Percentiles rank a stretch among this genome's conserved stretches.
phyloP scores from a whole-genome alignment of 2,113 vertebrate genomes.

The Heliornis fulica region DNA sequence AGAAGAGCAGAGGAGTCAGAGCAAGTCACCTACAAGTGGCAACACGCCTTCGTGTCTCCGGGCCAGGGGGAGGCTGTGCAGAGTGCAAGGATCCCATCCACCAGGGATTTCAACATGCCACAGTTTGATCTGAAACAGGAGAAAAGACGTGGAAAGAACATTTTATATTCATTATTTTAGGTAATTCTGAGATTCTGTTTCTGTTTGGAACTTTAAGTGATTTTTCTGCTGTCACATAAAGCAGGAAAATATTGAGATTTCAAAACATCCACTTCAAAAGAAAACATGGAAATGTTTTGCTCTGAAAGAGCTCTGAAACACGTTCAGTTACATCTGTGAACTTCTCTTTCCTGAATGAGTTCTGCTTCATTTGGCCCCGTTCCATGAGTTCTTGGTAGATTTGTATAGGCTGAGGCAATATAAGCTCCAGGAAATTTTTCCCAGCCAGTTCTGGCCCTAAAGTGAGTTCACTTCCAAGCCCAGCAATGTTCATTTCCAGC shows the following conservation, averaged over 20 bases:
- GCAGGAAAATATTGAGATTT: not conserved
- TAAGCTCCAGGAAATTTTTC: not conserved
- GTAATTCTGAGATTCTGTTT: not conserved
- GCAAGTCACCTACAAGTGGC: not conserved
- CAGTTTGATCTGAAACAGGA: not conserved
- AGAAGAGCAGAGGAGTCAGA: not conserved
- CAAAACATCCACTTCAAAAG: not conserved
- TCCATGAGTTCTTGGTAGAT: not conserved
- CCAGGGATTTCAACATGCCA: not conserved
- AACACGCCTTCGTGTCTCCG: not conserved
- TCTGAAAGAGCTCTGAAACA: not conserved
- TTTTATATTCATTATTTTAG: not conserved
- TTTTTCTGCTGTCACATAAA: not conserved
- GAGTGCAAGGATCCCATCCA: not conserved
- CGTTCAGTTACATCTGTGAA: not conserved
- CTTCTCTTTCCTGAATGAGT: not conserved
- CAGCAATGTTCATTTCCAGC: not conserved
- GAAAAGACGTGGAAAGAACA: not conserved
- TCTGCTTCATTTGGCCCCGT: not conserved
- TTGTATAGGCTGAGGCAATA: not conserved
- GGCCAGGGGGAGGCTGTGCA: not conserved
- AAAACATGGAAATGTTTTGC: not conserved
- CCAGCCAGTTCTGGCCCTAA: not conserved
- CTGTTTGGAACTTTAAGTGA: not conserved
- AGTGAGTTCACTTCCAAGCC: not conserved